Base-by-base conservation (phyloP, 2,113 vertebrate species). In the Burhinus oedicnemus region DNA sequence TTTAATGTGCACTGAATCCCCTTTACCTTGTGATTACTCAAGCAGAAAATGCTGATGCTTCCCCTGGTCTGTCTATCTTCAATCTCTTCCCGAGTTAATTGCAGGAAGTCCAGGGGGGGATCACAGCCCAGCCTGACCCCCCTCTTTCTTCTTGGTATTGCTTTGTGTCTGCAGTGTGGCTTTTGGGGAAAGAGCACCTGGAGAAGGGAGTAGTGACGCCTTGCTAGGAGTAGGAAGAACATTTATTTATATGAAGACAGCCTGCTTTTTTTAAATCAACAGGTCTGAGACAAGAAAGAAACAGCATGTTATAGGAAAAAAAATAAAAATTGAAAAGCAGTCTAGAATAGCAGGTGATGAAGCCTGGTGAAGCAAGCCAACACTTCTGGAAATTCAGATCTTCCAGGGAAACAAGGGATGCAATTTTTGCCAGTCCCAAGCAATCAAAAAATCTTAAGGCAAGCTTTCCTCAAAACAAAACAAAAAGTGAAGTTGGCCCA, bases 71-170 rank as follows among this genome's bases (percentile, higher is more conserved):
- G 11, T 96, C 95, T 91, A 38, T 34, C 78, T 87, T 82, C 91
- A 20, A 18, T 94, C 93, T 89, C 71, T 92, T 93, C 81, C 91
- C 34, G 0, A 55, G 78, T 83, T 93, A 96, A 96, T 95, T 42
- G 20, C 85, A 96, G 95, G 95, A 94, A 91, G 60, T 29, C n/a
- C 36, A 7, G 83, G n/a, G 60, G 42, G 64, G 70, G 23, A 88
- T 85, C 62, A 44, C 71, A 85, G 64, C 71, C 58, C 69, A 77
- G 78, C 47, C 84, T 1, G 3, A 23, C 15, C 61, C 54, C 44
- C 15, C 45, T 83, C 62, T 90, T 76, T 58, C 70, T 83, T 34
- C 76, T 65, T 19, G 3, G 8, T 52, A 27, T 51, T 44, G 44
- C 61, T 84, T 74, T 4, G 6, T 75, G 57, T 81, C 78, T 79